These are phyloP conservation scores for Saguinus midas DNA, from an alignment of 2,113 vertebrate species.

Conservation along the genomic window DNA sequence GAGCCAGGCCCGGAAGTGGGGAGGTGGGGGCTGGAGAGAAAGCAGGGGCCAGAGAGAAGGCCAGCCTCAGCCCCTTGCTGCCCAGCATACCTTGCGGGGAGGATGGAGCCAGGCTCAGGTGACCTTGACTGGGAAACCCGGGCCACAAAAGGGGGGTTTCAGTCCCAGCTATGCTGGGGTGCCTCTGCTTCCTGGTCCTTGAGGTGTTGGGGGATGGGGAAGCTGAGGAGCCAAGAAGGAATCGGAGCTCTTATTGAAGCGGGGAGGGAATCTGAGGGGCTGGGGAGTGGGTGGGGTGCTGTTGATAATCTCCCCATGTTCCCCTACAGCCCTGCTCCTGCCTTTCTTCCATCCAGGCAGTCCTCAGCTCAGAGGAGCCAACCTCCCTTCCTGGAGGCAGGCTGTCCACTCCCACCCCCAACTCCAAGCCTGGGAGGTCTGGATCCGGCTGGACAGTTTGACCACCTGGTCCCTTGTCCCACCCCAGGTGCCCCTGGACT, in stretches of 20 bases:
- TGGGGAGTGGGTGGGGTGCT: constrained; percentile 31
- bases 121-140: constrained; percentile 75
- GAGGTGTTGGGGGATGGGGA: constrained; percentile 72
- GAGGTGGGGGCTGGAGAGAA: background rate
- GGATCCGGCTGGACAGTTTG: constrained; percentile 15
- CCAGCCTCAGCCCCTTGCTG: background rate
- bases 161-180: constrained; percentile 23
- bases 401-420: background rate
- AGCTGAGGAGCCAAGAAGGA: constrained; percentile 18
- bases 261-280: background rate
- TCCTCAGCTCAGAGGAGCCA: constrained; percentile 24
- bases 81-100: constrained; percentile 48
- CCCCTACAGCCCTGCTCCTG: constrained; percentile 46
- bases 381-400: constrained; percentile 44
- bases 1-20: constrained; percentile 59
- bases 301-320: constrained; percentile 56
- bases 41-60: background rate
- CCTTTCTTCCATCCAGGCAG: constrained; percentile 16
- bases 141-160: constrained; percentile 44
- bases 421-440: constrained; percentile 41
- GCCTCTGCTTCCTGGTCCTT: constrained; percentile 57
- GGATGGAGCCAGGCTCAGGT: constrained; percentile 53
- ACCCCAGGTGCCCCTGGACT: constrained; percentile 58
- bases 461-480: constrained; percentile 60
- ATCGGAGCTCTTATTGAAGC: background rate